phyloP scores from a whole-genome alignment of 2,888 invertebrate genomes.

The Pseudococcus jackbeardsleyi region DNA sequence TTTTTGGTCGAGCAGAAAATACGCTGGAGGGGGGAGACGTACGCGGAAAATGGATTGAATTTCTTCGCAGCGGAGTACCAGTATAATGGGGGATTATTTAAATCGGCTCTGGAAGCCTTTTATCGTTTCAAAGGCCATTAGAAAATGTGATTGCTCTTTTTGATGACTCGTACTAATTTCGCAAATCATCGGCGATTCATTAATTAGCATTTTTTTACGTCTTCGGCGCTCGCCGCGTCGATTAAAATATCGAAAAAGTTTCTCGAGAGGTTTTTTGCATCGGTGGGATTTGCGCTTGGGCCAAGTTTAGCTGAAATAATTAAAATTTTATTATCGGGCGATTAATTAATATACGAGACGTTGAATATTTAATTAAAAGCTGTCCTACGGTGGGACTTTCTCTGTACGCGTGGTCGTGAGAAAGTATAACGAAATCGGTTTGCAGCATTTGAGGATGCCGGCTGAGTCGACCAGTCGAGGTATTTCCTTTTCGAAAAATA shows the following conservation, averaged over 20 bases:
- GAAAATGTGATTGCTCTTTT: constrained; percentile 27
- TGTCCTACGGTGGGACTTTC: constrained; percentile 37
- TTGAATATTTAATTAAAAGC: constrained; percentile 41
- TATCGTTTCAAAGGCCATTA: constrained; percentile 21
- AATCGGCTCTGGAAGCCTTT: not conserved
- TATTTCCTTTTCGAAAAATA: constrained; percentile 5
- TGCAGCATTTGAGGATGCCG: not conserved
- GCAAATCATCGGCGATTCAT: constrained; percentile 26
- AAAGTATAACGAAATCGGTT: constrained; percentile 26
- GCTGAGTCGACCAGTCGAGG: not conserved
- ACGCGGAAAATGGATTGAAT: constrained; percentile 15
- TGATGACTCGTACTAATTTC: constrained; percentile 9
- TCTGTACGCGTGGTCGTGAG: not conserved
- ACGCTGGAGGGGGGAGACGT: not conserved
- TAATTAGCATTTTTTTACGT: not conserved
- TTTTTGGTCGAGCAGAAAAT: not conserved
- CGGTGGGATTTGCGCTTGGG: not conserved
- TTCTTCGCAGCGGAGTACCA: not conserved
- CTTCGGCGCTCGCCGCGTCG: not conserved
- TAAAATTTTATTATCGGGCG: constrained; percentile 21
- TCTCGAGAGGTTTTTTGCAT: not conserved
- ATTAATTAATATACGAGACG: constrained; percentile 30
- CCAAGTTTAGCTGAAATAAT: constrained; percentile 23
- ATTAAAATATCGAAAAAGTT: constrained; percentile 30
- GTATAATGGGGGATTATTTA: constrained; percentile 9